Evolutionary conservation across 1,140 invertebrate genomes (phyloP).

Genomic region (Platorchestia sp.): DNA sequence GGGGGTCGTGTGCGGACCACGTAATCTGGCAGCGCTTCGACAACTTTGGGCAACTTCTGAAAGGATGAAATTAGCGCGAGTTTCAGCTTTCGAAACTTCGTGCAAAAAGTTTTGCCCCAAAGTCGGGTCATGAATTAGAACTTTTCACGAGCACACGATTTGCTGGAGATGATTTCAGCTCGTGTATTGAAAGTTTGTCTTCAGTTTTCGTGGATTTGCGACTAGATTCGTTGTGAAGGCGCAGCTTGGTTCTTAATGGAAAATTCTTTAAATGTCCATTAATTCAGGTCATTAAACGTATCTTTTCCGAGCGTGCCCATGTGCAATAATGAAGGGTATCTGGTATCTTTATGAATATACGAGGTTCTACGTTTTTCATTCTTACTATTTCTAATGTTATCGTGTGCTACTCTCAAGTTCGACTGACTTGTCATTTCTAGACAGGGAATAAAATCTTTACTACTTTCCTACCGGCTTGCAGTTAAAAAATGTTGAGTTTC

Average conservation of each 20-base stretch:
- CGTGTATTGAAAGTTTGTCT: background rate
- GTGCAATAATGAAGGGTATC: too few relatives aligned
- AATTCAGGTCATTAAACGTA: background rate
- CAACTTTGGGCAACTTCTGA: background rate
- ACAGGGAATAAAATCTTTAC: too few relatives aligned
- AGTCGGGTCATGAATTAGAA: conserved; percentile 29
- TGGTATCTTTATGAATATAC: too few relatives aligned
- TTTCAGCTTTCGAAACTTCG: conserved; percentile 33
- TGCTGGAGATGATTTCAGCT: background rate
- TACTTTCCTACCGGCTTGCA: too few relatives aligned
- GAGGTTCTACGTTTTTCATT: too few relatives aligned
- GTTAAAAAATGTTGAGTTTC: too few relatives aligned
- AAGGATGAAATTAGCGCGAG: background rate
- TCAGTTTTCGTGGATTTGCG: background rate
- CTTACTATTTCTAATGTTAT: too few relatives aligned
- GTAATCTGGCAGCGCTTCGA: background rate
- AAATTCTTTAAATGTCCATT: background rate
- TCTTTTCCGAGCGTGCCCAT: background rate
- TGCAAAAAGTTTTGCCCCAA: conserved; percentile 11
- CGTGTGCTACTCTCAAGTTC: too few relatives aligned
- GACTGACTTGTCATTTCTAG: too few relatives aligned
- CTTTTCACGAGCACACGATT: background rate
- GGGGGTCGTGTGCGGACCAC: background rate
- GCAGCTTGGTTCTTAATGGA: background rate
- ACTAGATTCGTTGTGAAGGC: background rate